These are phyloP conservation scores for Chaetodon trifascialis DNA, from an alignment of 2,113 vertebrate genomes.

Conservation along the genomic window DNA sequence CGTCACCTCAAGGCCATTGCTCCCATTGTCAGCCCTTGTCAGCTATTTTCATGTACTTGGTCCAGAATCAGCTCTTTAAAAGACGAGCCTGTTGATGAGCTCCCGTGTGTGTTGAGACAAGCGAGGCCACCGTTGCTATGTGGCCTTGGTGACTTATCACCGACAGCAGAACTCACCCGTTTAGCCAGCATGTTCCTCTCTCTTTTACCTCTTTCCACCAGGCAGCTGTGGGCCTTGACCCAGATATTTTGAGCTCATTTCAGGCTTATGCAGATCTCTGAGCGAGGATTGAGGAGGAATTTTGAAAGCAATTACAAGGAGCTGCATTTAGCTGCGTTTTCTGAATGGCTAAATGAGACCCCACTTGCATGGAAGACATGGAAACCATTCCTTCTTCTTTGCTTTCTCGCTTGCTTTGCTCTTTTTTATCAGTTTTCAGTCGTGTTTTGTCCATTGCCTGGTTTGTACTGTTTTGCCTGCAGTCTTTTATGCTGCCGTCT, in stretches of 20 bases:
- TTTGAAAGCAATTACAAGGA: not conserved
- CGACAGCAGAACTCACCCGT: not conserved
- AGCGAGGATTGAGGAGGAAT: not conserved
- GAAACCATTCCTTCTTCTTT: not conserved
- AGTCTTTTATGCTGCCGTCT: not conserved
- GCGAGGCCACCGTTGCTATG: not conserved
- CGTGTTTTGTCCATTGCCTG: no score
- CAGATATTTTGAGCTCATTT: conserved; percentile 64
- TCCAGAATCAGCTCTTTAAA: conserved; percentile 28
- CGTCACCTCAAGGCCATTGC: conserved; percentile 41
- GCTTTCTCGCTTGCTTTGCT: not conserved
- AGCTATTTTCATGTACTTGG: conserved; percentile 34
- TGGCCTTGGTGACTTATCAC: not conserved
- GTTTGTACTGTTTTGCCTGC: not conserved
- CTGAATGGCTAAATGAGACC: not conserved
- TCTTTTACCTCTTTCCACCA: conserved; percentile 7
- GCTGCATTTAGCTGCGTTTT: not conserved
- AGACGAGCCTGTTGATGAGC: not conserved
- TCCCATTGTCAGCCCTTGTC: conserved; percentile 29
- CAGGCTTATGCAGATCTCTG: conserved; percentile 34
- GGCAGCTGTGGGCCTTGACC: conserved; percentile 42
- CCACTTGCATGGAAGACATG: not conserved
- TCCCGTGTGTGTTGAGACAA: conserved; percentile 17
- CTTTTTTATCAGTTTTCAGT: not conserved
- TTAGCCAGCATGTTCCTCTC: conserved; percentile 1